Conservation (phyloP, 35 echinoderm and acorn worm genomes). For the Hemicentrotus pulcherrimus region DNA sequence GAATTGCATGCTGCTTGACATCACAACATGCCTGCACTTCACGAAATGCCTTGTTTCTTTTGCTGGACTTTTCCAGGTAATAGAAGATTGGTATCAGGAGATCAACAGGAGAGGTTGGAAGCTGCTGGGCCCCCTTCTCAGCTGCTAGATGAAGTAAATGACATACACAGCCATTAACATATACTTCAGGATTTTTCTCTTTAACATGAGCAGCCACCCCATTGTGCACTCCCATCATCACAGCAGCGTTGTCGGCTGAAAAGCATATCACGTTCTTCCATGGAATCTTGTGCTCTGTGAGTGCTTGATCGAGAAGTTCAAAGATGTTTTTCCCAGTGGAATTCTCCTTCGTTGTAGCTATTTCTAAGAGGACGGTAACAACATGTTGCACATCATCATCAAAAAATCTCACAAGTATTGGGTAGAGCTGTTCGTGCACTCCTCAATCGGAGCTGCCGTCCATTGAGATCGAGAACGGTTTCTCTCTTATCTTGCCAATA, state of each 20-base stretch:
- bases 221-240: slow-evolving; percentile 56
- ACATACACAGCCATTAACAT: slow-evolving; percentile 40
- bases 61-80: slow-evolving; percentile 60
- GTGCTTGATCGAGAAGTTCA: slow-evolving; percentile 35
- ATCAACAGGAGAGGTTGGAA: slow-evolving; percentile 48
- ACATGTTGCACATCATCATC: slow-evolving; percentile 60
- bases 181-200: slow-evolving; percentile 47
- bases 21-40: slow-evolving; percentile 44
- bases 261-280: slow-evolving; percentile 60
- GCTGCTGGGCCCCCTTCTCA: slow-evolving; percentile 53
- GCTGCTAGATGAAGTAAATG: slow-evolving; percentile 54
- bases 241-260: slow-evolving; percentile 47
- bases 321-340: slow-evolving; percentile 65
- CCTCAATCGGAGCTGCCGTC: slow-evolving; percentile 69
- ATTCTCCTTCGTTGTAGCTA: slow-evolving; percentile 58
- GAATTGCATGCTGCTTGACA: slow-evolving; percentile 52
- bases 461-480: slow-evolving; percentile 61
- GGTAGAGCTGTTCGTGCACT: slow-evolving; percentile 68
- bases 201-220: slow-evolving; percentile 59
- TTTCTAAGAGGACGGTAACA: slow-evolving; percentile 42
- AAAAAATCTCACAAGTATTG: slow-evolving; percentile 59
- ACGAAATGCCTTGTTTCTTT: slow-evolving; percentile 53
- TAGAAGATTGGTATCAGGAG: slow-evolving; percentile 59
- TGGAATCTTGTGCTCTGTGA: slow-evolving; percentile 43
- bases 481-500: slow-evolving; percentile 39